Evolutionary conservation across 2,888 invertebrate species (phyloP).

Genomic region (Quadroppia sp.): DNA sequence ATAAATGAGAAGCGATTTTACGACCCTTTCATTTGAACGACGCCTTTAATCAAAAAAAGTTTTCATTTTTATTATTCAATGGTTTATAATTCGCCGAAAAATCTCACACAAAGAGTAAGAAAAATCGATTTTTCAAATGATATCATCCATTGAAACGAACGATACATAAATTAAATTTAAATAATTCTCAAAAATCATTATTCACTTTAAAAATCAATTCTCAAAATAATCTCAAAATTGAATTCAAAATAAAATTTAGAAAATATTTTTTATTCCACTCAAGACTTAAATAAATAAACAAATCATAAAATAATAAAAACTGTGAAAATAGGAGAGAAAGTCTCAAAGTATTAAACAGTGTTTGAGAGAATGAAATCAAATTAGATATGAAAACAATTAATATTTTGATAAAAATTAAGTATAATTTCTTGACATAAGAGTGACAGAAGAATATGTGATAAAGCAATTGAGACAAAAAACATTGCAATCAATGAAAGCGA

Average conservation of each 20-base stretch:
- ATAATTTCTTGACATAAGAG: not conserved
- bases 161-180: not conserved
- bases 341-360: not conserved
- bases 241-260: not conserved
- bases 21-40: not conserved
- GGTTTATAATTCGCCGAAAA: not conserved
- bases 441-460: not conserved
- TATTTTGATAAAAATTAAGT: not conserved
- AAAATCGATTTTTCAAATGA: not conserved
- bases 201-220: not conserved
- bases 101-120: not conserved
- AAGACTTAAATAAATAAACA: not conserved
- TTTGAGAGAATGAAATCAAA: not conserved
- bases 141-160: not conserved
- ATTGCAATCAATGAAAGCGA: not conserved
- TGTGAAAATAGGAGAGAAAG: not conserved
- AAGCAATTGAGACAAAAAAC: not conserved
- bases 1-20: constrained; percentile 1
- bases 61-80: not conserved
- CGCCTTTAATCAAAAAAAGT: constrained; percentile 11
- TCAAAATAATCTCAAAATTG: too few species aligned
- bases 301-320: not conserved
- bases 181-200: not conserved
- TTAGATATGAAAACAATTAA: not conserved
- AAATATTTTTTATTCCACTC: not conserved